Conservation (phyloP, 2,888 invertebrate species). For the Cyaniris semiargus region DNA sequence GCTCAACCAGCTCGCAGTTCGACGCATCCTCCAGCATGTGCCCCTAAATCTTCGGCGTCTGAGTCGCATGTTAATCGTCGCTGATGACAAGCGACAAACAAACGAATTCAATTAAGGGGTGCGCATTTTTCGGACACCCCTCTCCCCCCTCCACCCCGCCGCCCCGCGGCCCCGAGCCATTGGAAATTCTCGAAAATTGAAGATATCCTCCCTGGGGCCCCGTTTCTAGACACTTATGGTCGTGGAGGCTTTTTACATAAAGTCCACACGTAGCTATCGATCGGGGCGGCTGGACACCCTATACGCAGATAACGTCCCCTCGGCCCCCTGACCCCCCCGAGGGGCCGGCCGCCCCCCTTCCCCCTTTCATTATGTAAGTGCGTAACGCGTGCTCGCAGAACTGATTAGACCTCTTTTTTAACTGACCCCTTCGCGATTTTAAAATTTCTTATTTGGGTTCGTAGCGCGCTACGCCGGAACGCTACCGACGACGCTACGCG, state of each 20-base stretch:
- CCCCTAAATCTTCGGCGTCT: neutral
- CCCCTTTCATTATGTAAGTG: constrained; percentile 81
- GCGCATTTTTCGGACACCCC: constrained; percentile 78
- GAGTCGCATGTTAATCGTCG: neutral
- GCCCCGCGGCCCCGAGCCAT: constrained; percentile 70
- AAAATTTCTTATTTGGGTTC: constrained; percentile 14
- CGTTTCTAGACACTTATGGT: constrained; percentile 80
- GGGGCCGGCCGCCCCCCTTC: constrained; percentile 51
- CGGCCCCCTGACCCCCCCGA: constrained; percentile 53
- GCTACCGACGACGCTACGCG: neutral
- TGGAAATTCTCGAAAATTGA: constrained; percentile 81
- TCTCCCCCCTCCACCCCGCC: constrained; percentile 75
- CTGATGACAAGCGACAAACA: constrained; percentile 64
- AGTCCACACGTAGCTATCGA: constrained; percentile 80
- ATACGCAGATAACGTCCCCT: constrained; percentile 79
- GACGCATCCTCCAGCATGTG: neutral
- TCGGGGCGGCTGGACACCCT: constrained; percentile 77
- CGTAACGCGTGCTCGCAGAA: constrained; percentile 80
- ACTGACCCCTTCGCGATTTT: constrained; percentile 68
- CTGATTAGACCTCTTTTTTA: constrained; percentile 80
- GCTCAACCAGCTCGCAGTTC: neutral
- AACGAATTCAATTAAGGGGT: constrained; percentile 78
- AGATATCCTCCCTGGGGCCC: constrained; percentile 79
- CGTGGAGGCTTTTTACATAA: constrained; percentile 80
- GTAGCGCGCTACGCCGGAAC: neutral